A percentile compares a stretch with the other conserved stretches of the same genome.
These are phyloP conservation scores for Schmidtea mediterranea DNA, from an alignment of 1,140 invertebrate genomes.

Conservation along the genomic window DNA sequence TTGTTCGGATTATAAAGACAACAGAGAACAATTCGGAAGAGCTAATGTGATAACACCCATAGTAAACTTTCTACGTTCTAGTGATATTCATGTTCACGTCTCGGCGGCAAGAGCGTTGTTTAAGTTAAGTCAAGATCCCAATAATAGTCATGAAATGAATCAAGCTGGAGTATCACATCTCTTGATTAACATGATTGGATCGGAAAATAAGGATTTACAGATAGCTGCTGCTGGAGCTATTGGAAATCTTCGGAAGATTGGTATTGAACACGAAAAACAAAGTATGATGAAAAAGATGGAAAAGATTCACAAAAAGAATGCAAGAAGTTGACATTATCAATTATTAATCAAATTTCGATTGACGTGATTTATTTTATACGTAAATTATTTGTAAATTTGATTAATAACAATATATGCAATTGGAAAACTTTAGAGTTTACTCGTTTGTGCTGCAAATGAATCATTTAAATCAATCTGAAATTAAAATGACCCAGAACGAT, in stretches of 20 bases:
- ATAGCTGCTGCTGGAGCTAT: conserved; percentile 67
- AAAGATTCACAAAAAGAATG: too few relatives aligned
- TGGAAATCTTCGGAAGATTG: conserved; percentile 43
- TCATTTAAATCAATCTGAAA: too few relatives aligned
- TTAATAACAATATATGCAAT: too few relatives aligned
- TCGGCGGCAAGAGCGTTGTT: conserved; percentile 58
- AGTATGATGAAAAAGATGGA: too few relatives aligned
- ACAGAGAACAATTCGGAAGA: conserved; percentile 53
- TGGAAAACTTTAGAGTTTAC: too few relatives aligned
- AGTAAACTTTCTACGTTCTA: conserved; percentile 45
- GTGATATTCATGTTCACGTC: conserved; percentile 44
- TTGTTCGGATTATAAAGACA: conserved; percentile 58
- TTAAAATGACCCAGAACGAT: too few relatives aligned
- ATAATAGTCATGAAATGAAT: conserved; percentile 77
- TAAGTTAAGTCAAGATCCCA: conserved; percentile 58
- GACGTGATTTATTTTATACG: too few relatives aligned
- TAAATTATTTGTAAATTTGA: too few relatives aligned
- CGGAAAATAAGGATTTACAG: conserved; percentile 55
- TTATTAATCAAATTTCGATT: too few relatives aligned
- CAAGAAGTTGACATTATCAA: too few relatives aligned
- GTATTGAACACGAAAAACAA: conserved; percentile 26
- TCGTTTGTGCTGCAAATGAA: too few relatives aligned
- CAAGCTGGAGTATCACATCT: conserved; percentile 23
- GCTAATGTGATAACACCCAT: conserved; percentile 57
- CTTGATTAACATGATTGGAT: conserved; percentile 32